Evolutionary conservation across 2,113 vertebrate species (phyloP).

Genomic region (Mastomys natalensis): DNA sequence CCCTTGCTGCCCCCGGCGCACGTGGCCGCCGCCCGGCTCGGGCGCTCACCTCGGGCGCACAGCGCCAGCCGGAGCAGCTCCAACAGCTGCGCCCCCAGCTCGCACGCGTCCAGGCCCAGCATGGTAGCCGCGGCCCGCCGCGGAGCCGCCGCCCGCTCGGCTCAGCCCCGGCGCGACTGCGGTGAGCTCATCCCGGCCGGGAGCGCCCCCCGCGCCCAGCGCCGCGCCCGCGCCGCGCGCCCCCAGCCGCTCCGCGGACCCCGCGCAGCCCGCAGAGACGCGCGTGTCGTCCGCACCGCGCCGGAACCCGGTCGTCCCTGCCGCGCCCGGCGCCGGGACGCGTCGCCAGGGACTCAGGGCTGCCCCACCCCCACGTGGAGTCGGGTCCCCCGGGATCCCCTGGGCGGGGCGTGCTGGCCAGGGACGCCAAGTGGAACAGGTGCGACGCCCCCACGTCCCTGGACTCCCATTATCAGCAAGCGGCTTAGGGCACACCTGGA

Average conservation of each 20-base stretch:
- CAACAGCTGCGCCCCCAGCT: constrained; percentile 75
- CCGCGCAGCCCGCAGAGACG: constrained; percentile 77
- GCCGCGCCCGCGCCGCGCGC: constrained; percentile 81
- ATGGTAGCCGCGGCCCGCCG: constrained; percentile 82
- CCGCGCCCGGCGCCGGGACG: neutral
- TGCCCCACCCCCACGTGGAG: neutral
- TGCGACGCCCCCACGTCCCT: constrained; percentile 14
- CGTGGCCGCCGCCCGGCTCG: constrained; percentile 37
- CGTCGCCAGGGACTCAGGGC: neutral
- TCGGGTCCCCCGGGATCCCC: constrained; percentile 10
- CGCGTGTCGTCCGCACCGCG: constrained; percentile 67
- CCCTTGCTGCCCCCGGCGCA: constrained; percentile 57
- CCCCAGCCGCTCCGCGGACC: constrained; percentile 79
- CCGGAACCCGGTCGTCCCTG: constrained; percentile 40
- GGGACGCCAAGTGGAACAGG: constrained; percentile 7
- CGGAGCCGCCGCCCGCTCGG: constrained; percentile 72
- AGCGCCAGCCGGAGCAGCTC: constrained; percentile 94
- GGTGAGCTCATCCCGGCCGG: constrained; percentile 88
- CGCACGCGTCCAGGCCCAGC: constrained; percentile 92
- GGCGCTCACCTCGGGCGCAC: constrained; percentile 92
- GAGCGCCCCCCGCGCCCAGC: constrained; percentile 80
- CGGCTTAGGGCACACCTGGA: constrained; percentile 49
- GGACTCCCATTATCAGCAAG: constrained; percentile 13
- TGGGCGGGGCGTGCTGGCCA: neutral
- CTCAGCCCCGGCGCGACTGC: constrained; percentile 87